Percentiles rank a stretch among this genome's conserved stretches.
Evolutionary conservation across 2,888 invertebrate genomes (phyloP).

Genomic region (Deilephila porcellus): DNA sequence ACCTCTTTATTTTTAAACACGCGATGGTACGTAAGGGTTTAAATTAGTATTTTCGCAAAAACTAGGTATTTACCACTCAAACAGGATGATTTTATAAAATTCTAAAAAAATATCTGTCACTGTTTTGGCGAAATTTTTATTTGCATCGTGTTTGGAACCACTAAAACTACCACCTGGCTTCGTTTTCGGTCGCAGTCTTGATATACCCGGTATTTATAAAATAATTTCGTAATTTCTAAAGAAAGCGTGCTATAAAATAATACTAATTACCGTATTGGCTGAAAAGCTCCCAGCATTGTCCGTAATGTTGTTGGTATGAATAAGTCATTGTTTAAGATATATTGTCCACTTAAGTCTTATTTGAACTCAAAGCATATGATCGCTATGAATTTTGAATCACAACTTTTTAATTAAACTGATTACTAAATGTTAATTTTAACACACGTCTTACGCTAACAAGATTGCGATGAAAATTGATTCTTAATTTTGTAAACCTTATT

Average conservation of each 20-base stretch:
- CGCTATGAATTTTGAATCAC: not conserved
- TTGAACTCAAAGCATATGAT: not conserved
- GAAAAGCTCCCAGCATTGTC: slow-evolving; percentile 29
- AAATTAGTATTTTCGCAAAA: too few species aligned
- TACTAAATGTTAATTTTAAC: not conserved
- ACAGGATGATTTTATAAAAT: too few species aligned
- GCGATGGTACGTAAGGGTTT: too few species aligned
- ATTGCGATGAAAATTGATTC: not conserved
- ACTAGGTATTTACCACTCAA: too few species aligned
- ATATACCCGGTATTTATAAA: too few species aligned
- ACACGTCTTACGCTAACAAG: not conserved
- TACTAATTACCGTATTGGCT: slow-evolving; percentile 31
- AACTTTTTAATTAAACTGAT: not conserved
- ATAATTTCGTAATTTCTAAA: not conserved
- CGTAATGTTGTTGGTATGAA: slow-evolving; percentile 13
- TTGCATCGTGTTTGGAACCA: too few species aligned
- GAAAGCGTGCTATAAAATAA: not conserved
- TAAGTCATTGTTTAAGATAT: not conserved
- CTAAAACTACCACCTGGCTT: too few species aligned
- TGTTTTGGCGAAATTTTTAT: too few species aligned
- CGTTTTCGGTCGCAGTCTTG: too few species aligned
- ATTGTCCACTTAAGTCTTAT: not conserved
- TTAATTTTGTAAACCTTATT: not conserved
- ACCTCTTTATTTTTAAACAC: too few species aligned
- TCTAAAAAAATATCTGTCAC: too few species aligned